Evolutionary conservation across 2,113 vertebrate species (phyloP).

Genomic region (Bubo blakistoni): DNA sequence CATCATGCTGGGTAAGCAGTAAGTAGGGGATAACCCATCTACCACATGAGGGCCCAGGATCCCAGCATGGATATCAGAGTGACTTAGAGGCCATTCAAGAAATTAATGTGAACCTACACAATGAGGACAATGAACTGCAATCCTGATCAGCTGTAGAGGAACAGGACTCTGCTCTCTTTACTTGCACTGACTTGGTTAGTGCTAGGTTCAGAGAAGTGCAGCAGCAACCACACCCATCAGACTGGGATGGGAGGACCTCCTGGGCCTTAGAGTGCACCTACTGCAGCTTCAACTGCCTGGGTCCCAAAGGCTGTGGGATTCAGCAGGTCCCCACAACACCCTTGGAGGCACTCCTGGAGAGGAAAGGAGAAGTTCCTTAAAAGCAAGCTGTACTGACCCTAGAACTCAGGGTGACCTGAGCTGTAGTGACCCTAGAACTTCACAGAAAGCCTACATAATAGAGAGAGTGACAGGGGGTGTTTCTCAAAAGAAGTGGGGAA

Average conservation of each 20-base stretch:
- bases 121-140: background rate
- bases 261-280: background rate
- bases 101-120: background rate
- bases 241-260: background rate
- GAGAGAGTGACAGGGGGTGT: background rate
- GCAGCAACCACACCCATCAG: background rate
- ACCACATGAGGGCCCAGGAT: too few species aligned
- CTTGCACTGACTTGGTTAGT: background rate
- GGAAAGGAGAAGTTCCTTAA: background rate
- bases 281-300: background rate
- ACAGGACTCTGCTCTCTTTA: background rate
- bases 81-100: background rate
- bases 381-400: background rate
- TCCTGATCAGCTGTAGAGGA: background rate
- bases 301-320: background rate
- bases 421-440: background rate
- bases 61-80: background rate
- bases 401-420: background rate
- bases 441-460: background rate
- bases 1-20: background rate
- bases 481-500: background rate
- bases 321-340: background rate
- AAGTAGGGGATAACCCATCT: too few species aligned
- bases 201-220: background rate
- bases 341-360: background rate